Evolutionary conservation across 1,140 invertebrate species (phyloP), one percentile per base, ranked within the genome.

Genomic region (Lepidurus apus): DNA sequence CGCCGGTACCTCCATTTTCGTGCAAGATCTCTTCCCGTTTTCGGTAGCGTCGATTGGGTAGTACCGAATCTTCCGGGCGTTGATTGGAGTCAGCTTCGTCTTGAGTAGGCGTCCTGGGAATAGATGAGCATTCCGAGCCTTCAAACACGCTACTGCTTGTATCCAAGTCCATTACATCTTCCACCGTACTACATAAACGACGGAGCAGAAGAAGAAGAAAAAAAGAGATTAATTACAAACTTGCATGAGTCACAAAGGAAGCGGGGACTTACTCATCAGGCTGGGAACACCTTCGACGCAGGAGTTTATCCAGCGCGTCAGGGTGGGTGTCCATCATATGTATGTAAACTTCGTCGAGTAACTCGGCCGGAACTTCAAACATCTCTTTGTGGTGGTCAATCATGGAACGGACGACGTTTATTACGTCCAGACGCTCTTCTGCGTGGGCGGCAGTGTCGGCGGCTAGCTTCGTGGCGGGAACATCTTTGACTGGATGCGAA

Each of bases 311-410:
- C 65, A 95, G 86, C 73, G 90, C 89, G 45, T 92, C 91, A 0
- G 95, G 94, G 85, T 93, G 89, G 26, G 88, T 89, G 83, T 95
- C 93, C 85, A 95, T 90, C 85, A 96, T 90, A 82, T 93, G 89
- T 9, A 93, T 87, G 84, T 96, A 95, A 21, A 95, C 89, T 82
- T 95, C 92, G 84, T 96, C 92, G 77, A 95, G 84, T 34, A 95
- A 84, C 80, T 93, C 93, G 1, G 93, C 89, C 84, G 82, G 81
- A 80, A 88, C 89, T 82, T 88, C 88, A 86, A 93, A 96, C 47
- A 96, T 85, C 81, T 90, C 89, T 53, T 89, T 86, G 81, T 91
- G 89, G 81, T 94, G 89, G 84, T 95, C 93, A 78, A 97, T 92
- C 83, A 96, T 88, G 74, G 88, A 89, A 76, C 93, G 89, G 10